Evolutionary conservation across 2,797 vertebrate genomes (phyloP).

Genomic region (Sandelia bainsii): DNA sequence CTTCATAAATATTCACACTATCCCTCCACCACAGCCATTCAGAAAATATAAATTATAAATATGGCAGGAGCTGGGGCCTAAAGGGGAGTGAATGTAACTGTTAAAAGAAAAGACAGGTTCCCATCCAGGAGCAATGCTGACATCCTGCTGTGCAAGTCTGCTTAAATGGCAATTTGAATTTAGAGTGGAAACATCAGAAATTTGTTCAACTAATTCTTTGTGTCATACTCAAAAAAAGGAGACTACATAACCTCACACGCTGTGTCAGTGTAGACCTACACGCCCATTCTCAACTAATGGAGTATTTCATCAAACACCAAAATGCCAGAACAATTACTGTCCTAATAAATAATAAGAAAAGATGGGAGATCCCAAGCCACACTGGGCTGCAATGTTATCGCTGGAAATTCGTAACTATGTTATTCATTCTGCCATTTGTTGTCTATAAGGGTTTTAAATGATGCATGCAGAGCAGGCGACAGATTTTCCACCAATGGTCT

Average conservation of each 20-base stretch:
- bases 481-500: conserved; percentile 47
- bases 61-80: conserved; percentile 4
- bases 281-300: conserved; percentile 9
- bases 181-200: conserved; percentile 28
- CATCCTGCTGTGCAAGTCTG: conserved; percentile 10
- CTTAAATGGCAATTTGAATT: conserved; percentile 41
- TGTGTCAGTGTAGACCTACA: neutral
- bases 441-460: conserved; percentile 33
- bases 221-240: neutral
- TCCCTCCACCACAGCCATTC: conserved; percentile 52
- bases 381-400: conserved; percentile 11
- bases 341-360: conserved; percentile 17
- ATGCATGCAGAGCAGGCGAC: conserved; percentile 62
- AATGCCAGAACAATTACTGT: conserved; percentile 17
- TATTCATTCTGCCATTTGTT: conserved; percentile 31
- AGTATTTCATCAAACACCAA: conserved; percentile 18
- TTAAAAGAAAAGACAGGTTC: conserved; percentile 38
- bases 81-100: conserved; percentile 17
- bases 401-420: conserved; percentile 11
- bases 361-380: conserved; percentile 8
- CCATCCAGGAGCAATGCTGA: neutral
- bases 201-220: conserved; percentile 4
- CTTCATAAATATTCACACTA: conserved; percentile 63
- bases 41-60: conserved; percentile 73
- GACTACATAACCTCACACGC: neutral